Conservation (phyloP, 2,888 invertebrate species). For the Gari tellinella region DNA sequence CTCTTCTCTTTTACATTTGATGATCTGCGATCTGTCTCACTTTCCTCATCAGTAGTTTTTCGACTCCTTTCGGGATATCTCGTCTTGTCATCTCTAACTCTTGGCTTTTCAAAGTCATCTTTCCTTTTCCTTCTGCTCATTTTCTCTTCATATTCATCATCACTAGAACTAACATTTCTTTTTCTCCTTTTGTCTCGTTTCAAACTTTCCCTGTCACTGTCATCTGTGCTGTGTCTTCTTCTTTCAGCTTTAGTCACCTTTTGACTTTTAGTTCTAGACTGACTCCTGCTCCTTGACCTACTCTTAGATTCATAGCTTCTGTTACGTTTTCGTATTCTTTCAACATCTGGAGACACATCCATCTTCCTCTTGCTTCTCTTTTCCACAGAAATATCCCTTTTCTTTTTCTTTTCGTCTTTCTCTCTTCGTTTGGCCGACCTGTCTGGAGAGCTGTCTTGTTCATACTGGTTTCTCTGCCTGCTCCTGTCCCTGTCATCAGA, state of each 20-base stretch:
- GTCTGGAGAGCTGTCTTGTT: neutral
- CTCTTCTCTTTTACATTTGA: conserved; percentile 37
- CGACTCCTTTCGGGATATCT: too few species aligned
- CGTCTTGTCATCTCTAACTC: conserved; percentile 2
- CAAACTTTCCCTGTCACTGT: conserved; percentile 7
- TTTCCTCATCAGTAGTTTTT: too few species aligned
- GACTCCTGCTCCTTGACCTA: conserved; percentile 16
- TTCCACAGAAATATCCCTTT: neutral
- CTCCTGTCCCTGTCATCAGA: neutral
- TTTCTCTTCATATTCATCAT: conserved; percentile 9
- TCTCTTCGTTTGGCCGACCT: conserved; percentile 1
- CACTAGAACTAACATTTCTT: conserved; percentile 8
- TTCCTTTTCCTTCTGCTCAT: neutral
- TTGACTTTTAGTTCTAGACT: conserved; percentile 13
- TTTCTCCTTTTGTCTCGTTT: conserved; percentile 32
- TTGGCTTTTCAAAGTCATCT: conserved; percentile 4
- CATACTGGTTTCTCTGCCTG: conserved; percentile 7
- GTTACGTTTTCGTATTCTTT: conserved; percentile 4
- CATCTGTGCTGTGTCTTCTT: conserved; percentile 16
- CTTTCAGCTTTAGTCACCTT: conserved; percentile 7
- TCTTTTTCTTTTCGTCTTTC: conserved; percentile 8
- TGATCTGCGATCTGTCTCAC: too few species aligned
- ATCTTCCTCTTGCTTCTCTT: too few species aligned
- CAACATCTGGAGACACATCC: neutral
- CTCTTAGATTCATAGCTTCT: conserved; percentile 17